Conservation (phyloP, 2,113 vertebrate species). For the Alexandromys fortis region DNA sequence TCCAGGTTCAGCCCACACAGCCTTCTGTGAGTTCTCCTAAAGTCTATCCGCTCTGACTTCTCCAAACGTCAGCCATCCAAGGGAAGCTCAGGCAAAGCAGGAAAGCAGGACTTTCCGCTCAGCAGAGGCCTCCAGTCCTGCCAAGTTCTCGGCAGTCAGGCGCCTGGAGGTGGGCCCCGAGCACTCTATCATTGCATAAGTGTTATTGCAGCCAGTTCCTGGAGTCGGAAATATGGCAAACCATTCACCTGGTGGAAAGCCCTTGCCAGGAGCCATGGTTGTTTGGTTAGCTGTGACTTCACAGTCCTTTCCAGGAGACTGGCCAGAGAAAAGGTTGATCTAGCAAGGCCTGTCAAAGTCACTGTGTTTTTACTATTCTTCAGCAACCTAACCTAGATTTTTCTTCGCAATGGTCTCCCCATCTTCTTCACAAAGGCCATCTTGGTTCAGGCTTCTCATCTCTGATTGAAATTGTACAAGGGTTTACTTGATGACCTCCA, state of each 20-base stretch:
- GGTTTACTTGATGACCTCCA: not conserved
- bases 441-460: not conserved
- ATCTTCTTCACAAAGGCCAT: not conserved
- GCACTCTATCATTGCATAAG: conserved; percentile 49
- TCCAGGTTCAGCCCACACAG: not conserved
- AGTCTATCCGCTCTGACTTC: not conserved
- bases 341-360: conserved; percentile 27
- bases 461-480: not conserved
- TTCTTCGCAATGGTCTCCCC: not conserved
- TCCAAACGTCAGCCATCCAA: not conserved
- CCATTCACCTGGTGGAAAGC: conserved; percentile 79
- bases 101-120: conserved; percentile 71
- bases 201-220: conserved; percentile 77
- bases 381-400: not conserved
- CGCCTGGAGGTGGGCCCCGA: conserved; percentile 66
- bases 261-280: conserved; percentile 30
- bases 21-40: not conserved
- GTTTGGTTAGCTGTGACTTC: conserved; percentile 69
- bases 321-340: conserved; percentile 46
- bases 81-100: conserved; percentile 64
- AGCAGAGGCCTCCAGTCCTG: not conserved
- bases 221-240: conserved; percentile 76
- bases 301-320: conserved; percentile 47
- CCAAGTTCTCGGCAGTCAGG: conserved; percentile 72
- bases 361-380: conserved; percentile 33